phyloP scores from a whole-genome alignment of 2,888 invertebrate genomes.

The Drosophila stalkeri region DNA sequence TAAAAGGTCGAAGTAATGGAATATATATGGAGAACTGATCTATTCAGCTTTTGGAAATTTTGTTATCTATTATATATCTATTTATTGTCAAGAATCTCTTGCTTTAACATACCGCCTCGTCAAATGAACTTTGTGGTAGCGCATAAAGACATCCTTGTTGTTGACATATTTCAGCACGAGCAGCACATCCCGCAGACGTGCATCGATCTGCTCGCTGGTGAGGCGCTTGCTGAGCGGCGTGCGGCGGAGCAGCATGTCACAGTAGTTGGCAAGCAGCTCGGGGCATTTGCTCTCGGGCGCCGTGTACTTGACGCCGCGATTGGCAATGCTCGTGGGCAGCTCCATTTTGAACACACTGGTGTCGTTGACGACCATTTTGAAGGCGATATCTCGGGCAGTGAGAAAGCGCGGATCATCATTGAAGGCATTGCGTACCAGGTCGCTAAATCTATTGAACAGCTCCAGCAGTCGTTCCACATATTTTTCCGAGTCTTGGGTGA shows the following conservation, averaged over 20 bases:
- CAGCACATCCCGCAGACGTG: conserved; percentile 95
- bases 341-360: conserved; percentile 94
- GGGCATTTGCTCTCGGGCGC: conserved; percentile 99
- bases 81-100: neutral
- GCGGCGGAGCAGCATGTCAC: conserved; percentile 98
- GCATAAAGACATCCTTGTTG: conserved; percentile 99
- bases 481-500: conserved; percentile 98
- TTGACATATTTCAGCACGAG: conserved; percentile 99
- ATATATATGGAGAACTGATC: neutral
- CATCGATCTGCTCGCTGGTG: conserved; percentile 98
- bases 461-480: conserved; percentile 98
- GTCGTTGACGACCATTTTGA: conserved; percentile 98
- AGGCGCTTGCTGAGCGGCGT: conserved; percentile 98
- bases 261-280: conserved; percentile 99
- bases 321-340: conserved; percentile 88
- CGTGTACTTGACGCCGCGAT: conserved; percentile 88
- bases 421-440: conserved; percentile 96
- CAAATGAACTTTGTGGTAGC: conserved; percentile 99
- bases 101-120: conserved; percentile 88
- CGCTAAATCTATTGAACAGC: conserved; percentile 96
- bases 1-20: neutral
- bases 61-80: no score
- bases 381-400: conserved; percentile 98
- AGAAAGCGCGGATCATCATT: conserved; percentile 98
- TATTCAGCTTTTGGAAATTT: neutral